phyloP scores from a whole-genome alignment of 2,888 invertebrate species.

The Caenorhabditis japonica region DNA sequence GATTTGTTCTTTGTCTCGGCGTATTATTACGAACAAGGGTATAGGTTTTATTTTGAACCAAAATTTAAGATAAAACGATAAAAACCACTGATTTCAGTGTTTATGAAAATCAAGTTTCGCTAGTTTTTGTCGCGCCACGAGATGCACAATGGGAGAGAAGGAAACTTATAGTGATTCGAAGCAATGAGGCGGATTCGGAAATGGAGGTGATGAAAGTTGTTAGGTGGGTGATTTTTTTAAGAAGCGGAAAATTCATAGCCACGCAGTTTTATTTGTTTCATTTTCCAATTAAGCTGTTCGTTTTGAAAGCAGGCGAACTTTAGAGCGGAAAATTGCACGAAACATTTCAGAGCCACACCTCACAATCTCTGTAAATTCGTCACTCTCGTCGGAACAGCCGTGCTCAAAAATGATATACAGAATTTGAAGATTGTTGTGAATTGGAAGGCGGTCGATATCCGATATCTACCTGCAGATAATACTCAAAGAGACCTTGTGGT shows the following conservation, averaged over 20 bases:
- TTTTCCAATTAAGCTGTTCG: no score
- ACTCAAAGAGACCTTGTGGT: conserved; percentile 23
- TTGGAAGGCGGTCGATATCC: conserved; percentile 24
- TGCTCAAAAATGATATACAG: conserved; percentile 15
- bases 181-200: conserved; percentile 13
- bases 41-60: conserved; percentile 34
- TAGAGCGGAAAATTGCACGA: neutral
- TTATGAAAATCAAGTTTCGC: conserved; percentile 31
- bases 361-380: conserved; percentile 38
- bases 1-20: conserved; percentile 40
- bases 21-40: conserved; percentile 40
- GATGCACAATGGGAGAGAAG: conserved; percentile 36
- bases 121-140: conserved; percentile 30
- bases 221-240: no score
- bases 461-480: conserved; percentile 33
- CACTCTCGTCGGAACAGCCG: conserved; percentile 14
- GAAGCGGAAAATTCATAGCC: no score
- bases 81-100: conserved; percentile 7
- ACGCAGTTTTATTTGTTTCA: no score
- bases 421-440: conserved; percentile 37
- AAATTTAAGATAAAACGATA: neutral
- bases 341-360: conserved; percentile 18
- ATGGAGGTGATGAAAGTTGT: conserved; percentile 25
- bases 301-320: no score
- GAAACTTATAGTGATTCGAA: conserved; percentile 21